A percentile compares a stretch with the other conserved stretches of the same genome.
These are phyloP conservation scores for Rhynchonycteris naso DNA, from an alignment of 2,797 vertebrate genomes.

Conservation along the genomic window DNA sequence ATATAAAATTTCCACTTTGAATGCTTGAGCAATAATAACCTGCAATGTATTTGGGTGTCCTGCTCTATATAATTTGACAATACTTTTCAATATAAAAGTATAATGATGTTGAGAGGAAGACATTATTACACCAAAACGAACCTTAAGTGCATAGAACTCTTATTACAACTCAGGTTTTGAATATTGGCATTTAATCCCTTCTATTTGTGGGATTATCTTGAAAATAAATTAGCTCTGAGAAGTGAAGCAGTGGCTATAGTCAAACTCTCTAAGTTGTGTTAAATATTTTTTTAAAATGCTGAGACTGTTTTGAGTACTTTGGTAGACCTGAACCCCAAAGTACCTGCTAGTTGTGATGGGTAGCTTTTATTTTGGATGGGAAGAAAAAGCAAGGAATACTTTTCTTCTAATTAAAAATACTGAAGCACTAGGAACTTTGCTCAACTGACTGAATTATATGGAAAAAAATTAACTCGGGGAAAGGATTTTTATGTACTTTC, in stretches of 20 bases:
- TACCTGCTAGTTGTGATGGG: conserved; percentile 7
- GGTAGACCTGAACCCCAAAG: background rate
- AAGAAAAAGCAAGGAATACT: background rate
- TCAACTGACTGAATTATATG: background rate
- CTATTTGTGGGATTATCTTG: conserved; percentile 42
- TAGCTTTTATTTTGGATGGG: conserved; percentile 44
- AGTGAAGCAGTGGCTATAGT: conserved; percentile 14
- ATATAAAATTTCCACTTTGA: background rate
- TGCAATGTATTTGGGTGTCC: background rate
- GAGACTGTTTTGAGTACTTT: conserved; percentile 11
- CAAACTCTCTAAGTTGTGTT: conserved; percentile 21
- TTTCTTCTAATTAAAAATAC: background rate
- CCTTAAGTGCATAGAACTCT: background rate
- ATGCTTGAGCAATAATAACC: conserved; percentile 4
- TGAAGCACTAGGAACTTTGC: background rate
- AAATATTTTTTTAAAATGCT: background rate
- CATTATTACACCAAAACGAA: conserved; percentile 40
- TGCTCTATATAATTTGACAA: conserved; percentile 20
- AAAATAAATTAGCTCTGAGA: conserved; percentile 60
- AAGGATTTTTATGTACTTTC: conserved; percentile 16
- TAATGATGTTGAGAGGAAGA: conserved; percentile 22
- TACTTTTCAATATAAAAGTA: background rate
- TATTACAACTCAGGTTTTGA: conserved; percentile 47
- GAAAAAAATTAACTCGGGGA: background rate
- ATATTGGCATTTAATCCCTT: conserved; percentile 34